phyloP scores from a whole-genome alignment of 1,140 invertebrate genomes.

The Adoxophyes honmai region DNA sequence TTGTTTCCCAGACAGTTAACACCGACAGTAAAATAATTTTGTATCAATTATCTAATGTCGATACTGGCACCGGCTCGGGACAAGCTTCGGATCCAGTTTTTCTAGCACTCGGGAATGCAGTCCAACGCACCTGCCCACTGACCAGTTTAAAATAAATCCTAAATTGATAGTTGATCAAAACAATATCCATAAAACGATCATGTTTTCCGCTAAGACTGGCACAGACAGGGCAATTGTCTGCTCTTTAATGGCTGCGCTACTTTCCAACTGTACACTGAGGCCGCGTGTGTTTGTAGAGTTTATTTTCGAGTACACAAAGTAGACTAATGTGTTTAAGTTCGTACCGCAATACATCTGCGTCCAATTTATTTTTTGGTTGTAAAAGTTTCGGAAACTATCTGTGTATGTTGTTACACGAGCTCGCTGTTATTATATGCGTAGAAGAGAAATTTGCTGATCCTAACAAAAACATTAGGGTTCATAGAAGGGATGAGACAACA shows the following conservation, averaged over 20 bases:
- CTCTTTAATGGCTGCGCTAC: background rate
- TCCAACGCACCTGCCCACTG: conserved; percentile 51
- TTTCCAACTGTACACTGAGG: background rate
- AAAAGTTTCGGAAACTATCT: conserved; percentile 1
- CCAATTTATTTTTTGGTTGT: conserved; percentile 10
- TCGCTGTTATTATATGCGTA: background rate
- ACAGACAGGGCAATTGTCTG: background rate
- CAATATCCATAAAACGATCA: conserved; percentile 2
- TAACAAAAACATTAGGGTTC: conserved; percentile 1
- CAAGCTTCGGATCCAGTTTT: conserved; percentile 57
- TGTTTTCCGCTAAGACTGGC: background rate
- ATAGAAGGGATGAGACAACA: background rate
- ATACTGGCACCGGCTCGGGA: conserved; percentile 30
- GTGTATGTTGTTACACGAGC: background rate
- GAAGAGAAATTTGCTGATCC: background rate
- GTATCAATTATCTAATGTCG: conserved; percentile 53
- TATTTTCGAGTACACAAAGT: background rate
- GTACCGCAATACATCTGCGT: conserved; percentile 8
- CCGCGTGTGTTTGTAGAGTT: background rate
- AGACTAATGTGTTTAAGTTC: conserved; percentile 15
- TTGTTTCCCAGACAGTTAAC: conserved; percentile 33
- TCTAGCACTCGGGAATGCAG: conserved; percentile 56
- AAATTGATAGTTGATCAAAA: conserved; percentile 17
- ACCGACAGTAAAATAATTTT: conserved; percentile 37
- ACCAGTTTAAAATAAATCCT: conserved; percentile 29